These are phyloP conservation scores for Trachurus trachurus DNA, from an alignment of 2,797 vertebrate species.

Conservation along the genomic window DNA sequence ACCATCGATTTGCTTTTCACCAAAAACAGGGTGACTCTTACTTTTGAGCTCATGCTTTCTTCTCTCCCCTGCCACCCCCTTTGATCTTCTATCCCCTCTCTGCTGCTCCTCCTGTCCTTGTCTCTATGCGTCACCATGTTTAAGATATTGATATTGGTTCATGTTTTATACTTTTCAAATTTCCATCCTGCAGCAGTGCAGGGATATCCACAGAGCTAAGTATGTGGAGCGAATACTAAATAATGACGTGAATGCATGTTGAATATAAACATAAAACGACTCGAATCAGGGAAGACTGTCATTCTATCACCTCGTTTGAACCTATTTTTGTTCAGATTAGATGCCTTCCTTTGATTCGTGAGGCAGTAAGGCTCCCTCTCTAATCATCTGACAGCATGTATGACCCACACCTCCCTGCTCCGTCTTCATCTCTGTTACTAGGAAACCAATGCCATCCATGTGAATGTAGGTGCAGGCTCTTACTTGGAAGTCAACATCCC, in stretches of 20 bases:
- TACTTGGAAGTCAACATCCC: constrained; percentile 99
- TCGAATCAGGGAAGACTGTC: constrained; percentile 9
- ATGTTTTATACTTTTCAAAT: constrained; percentile 73
- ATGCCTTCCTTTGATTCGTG: constrained; percentile 22
- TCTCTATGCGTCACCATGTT: constrained; percentile 52
- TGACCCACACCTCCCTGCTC: constrained; percentile 10
- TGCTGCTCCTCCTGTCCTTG: constrained; percentile 31
- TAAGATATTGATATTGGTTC: constrained; percentile 56
- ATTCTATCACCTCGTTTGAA: constrained; percentile 32
- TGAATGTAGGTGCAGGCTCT: constrained; percentile 98
- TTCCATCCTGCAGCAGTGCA: constrained; percentile 31
- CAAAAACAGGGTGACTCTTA: constrained; percentile 93
- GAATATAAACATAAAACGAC: constrained; percentile 34
- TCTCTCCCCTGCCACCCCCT: constrained; percentile 1
- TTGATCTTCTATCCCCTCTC: constrained; percentile 42
- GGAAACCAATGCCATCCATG: constrained; percentile 99
- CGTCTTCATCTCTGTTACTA: constrained; percentile 71
- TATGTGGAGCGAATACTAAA: constrained; percentile 56
- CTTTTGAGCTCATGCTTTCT: background rate
- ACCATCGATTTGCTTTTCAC: constrained; percentile 99
- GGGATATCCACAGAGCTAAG: constrained; percentile 50
- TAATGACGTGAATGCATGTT: constrained; percentile 25
- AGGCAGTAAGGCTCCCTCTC: background rate
- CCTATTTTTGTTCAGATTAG: constrained; percentile 38
- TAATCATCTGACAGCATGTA: constrained; percentile 28